Conservation (phyloP, 2,888 invertebrate species). For the Parapristionchus giblindavisi region DNA sequence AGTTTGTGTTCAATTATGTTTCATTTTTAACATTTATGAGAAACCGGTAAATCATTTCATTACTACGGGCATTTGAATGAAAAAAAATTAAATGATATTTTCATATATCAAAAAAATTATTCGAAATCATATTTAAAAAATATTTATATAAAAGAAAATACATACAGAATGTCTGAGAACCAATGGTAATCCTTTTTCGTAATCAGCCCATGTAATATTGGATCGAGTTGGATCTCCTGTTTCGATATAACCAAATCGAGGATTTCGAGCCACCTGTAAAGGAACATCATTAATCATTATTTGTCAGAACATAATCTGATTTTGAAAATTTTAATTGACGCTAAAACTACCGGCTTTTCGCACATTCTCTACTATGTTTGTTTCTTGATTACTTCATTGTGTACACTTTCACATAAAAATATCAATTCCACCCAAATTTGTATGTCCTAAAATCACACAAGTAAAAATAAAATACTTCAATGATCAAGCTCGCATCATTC, state of each 20-base stretch:
- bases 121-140: too few species aligned
- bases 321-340: not conserved
- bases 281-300: not conserved
- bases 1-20: too few species aligned
- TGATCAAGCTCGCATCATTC: not conserved
- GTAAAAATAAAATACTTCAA: constrained; percentile 7
- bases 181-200: constrained; percentile 48
- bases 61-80: too few species aligned
- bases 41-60: too few species aligned
- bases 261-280: constrained; percentile 39
- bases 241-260: constrained; percentile 47
- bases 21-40: too few species aligned
- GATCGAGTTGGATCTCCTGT: constrained; percentile 49
- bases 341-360: not conserved
- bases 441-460: not conserved
- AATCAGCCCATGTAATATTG: constrained; percentile 48
- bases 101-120: too few species aligned
- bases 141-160: too few species aligned
- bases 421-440: not conserved
- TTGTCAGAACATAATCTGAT: not conserved
- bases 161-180: constrained; percentile 48
- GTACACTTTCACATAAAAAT: not conserved
- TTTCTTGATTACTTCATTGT: constrained; percentile 1
- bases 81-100: too few species aligned
- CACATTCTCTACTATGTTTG: too few species aligned